Conservation (phyloP, 92 coral and sea anemone species). For the Anthopleura xanthogrammica region DNA sequence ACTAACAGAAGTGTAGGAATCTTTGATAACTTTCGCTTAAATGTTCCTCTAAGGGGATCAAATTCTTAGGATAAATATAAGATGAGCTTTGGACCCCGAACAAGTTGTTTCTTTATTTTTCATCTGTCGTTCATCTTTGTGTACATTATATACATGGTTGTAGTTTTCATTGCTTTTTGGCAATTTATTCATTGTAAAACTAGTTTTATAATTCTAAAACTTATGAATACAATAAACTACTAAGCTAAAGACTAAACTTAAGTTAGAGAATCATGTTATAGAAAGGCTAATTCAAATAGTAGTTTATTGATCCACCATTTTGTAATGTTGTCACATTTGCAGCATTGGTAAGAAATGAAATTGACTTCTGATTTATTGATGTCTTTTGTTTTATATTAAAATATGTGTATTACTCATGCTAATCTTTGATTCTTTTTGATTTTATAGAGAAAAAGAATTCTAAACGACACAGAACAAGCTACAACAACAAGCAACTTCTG, state of each 20-base stretch:
- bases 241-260: too few species aligned
- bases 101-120: background rate
- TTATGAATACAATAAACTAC: too few species aligned
- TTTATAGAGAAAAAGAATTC: slow-evolving; percentile 29
- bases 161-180: too few species aligned
- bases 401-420: background rate
- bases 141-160: background rate
- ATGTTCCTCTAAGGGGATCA: background rate
- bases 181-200: too few species aligned
- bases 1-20: too few species aligned
- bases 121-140: background rate
- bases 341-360: too few species aligned
- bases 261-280: too few species aligned
- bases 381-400: background rate
- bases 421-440: background rate
- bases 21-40: too few species aligned
- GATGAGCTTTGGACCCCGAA: background rate
- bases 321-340: too few species aligned
- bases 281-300: too few species aligned
- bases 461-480: slow-evolving; percentile 88
- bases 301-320: too few species aligned
- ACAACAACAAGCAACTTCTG: slow-evolving; percentile 90
- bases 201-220: too few species aligned
- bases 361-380: background rate
- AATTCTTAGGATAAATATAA: background rate